A percentile compares a stretch with the other conserved stretches of the same genome.
Conservation (phyloP, 2,888 invertebrate species). For the Autographa pulchrina region DNA sequence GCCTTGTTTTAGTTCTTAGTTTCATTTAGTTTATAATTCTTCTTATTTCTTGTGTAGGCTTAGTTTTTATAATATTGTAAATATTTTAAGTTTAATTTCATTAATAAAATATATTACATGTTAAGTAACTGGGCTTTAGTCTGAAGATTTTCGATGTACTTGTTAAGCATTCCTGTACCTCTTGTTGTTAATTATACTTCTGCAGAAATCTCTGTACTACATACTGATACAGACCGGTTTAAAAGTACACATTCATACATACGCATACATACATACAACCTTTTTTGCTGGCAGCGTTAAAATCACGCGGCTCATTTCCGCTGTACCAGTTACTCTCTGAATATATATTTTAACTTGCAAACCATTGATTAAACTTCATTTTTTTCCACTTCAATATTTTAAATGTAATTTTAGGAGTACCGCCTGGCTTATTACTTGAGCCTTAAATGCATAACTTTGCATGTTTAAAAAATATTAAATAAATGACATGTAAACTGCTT, state of each 20-base stretch:
- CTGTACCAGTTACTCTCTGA: constrained; percentile 31
- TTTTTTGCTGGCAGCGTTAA: constrained; percentile 48
- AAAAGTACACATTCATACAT: constrained; percentile 38
- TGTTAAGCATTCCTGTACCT: too few relatives aligned
- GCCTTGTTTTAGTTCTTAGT: too few relatives aligned
- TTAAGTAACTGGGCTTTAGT: too few relatives aligned
- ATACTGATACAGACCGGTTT: constrained; percentile 38
- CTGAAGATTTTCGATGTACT: too few relatives aligned
- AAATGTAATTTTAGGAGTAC: neutral
- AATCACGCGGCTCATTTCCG: constrained; percentile 51
- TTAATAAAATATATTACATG: too few relatives aligned
- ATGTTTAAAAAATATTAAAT: too few relatives aligned
- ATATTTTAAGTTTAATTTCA: too few relatives aligned
- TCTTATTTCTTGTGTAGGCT: too few relatives aligned
- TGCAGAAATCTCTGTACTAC: neutral
- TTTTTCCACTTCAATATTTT: neutral
- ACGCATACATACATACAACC: neutral
- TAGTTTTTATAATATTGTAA: too few relatives aligned
- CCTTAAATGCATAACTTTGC: too few relatives aligned
- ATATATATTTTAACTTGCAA: constrained; percentile 37
- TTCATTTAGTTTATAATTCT: too few relatives aligned
- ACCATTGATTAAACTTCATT: constrained; percentile 38
- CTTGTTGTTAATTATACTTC: constrained; percentile 16
- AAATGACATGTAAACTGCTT: too few relatives aligned
- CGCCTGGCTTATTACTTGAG: neutral